phyloP scores from a whole-genome alignment of 2,113 vertebrate species.

The Ictalurus punctatus region DNA sequence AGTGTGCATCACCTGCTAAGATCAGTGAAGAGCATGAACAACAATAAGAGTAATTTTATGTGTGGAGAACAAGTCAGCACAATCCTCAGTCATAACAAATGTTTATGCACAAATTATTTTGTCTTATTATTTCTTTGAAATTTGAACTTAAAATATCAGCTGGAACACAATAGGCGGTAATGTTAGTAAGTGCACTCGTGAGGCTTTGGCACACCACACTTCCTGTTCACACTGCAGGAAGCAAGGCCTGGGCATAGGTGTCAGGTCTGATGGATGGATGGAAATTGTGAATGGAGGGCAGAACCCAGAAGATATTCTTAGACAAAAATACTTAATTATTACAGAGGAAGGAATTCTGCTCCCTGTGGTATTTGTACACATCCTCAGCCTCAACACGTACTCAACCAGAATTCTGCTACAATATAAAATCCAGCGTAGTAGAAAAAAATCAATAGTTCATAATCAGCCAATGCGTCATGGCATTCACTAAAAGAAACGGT shows the following conservation, averaged over 20 bases:
- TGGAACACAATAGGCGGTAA: neutral
- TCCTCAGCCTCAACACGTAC: neutral
- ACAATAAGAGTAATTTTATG: neutral
- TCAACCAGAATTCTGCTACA: neutral
- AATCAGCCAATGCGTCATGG: neutral
- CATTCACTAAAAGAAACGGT: neutral
- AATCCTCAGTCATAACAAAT: neutral
- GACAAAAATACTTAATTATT: neutral
- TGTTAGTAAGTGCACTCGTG: neutral
- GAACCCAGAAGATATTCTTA: neutral
- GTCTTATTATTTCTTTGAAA: constrained; percentile 1
- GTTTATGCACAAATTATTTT: neutral
- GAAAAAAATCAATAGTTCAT: neutral
- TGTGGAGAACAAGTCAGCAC: neutral
- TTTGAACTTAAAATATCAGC: neutral
- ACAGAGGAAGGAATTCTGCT: neutral
- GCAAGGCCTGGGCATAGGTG: constrained; percentile 8
- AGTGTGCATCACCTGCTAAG: neutral
- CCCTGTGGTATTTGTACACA: neutral
- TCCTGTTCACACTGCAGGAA: constrained; percentile 27
- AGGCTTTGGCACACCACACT: neutral
- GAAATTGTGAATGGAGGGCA: constrained; percentile 15
- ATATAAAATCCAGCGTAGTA: neutral
- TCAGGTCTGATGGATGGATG: neutral
- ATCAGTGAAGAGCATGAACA: neutral